Base-by-base conservation (phyloP, 2,888 invertebrate species). In the Scaptomyza caliginosa region DNA sequence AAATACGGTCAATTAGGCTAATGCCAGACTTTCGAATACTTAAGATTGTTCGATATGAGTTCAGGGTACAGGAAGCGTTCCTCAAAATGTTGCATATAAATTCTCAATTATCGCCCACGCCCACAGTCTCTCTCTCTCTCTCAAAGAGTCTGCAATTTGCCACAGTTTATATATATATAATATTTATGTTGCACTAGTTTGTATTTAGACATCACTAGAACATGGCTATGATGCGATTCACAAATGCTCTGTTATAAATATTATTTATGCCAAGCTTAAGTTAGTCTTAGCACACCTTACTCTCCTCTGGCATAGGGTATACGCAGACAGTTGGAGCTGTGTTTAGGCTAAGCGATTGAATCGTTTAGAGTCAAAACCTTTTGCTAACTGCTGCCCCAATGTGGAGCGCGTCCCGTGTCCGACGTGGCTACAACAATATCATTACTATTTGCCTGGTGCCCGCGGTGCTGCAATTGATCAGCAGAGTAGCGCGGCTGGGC, bases 41-140 rank as follows among this genome's bases (percentile, higher is more conserved):
- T 26, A 13, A 66, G 58, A 62, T 69, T 34, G 63, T 17, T n/a
- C 21, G 51, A 65, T 59, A 49, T 49, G 32, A 34, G 11, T 4
- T 1, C 4, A 21, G 28, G 8, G 39, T 63, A 76, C 85, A 81
- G 80, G 85, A 81, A 81, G 82, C 82, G 62, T 74, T 85, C 82
- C 79, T 60, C 77, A 65, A 66, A 82, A 77, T 62, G 49, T 64
- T 69, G 64, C 79, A 74, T 65, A 82, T 82, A 82, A 85, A 82
- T 85, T 79, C 82, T 68, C 81, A 85, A 82, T 82, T 82, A 82
- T 85, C 81, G 85, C 81, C 85, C 82, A 82, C 81, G 81, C 81
- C 85, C 71, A 51, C 65, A 46, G 30, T n/a, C n/a, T n/a, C n/a
- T n/a, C n/a, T n/a, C n/a, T n/a, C 40, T 60, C 64, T 52, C 62